Evolutionary conservation across 2,888 invertebrate genomes (phyloP), one percentile per base, ranked within the genome.

Genomic region (Drosophila merina): DNA sequence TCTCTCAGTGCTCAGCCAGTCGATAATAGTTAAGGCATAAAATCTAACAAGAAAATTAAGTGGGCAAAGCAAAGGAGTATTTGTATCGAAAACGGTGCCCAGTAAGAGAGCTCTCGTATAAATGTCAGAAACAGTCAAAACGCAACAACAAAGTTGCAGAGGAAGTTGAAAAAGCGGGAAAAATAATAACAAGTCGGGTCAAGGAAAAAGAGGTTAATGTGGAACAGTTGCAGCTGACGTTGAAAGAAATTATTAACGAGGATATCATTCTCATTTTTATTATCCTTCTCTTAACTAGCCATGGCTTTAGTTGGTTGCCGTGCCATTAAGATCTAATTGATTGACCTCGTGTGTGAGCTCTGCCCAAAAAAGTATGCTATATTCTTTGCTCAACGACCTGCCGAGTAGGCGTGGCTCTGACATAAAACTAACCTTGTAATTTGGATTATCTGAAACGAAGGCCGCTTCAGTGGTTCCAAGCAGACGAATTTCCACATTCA

Each of bases 121-220:
- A 86, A 84, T 88, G 86, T 83, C 88, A 86, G 79, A 68, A 79
- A 70, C 88, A 86, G 86, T 83, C 73, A 58, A 57, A 74, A 74
- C 60, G 62, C 47, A 33, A 8, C 72, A 72, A 54, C 45, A 56
- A 62, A 38, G 71, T 48, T 4, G 31, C 9, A 33, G 33, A 49
- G 52, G 12, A 26, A 44, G 33, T 25, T 47, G 26, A 36, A 64
- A 25, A 25, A 36, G 31, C 26, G 14, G 48, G 28, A 4, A 28
- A 28, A 28, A 28, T 4, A 6, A 44, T 38, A 45, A 56, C 47
- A 40, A 44, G 33, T 33, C 33, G 20, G 49, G 8, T 31, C 63
- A 49, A 50, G 52, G 44, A 64, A 63, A 63, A 63, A 51, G 51
- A 30, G 63, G 66, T 64, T 64, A 63, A 64, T 44, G 33, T 64